These are phyloP conservation scores for Potamilus streckersoni DNA, from an alignment of 1,140 invertebrate genomes.

Conservation along the genomic window DNA sequence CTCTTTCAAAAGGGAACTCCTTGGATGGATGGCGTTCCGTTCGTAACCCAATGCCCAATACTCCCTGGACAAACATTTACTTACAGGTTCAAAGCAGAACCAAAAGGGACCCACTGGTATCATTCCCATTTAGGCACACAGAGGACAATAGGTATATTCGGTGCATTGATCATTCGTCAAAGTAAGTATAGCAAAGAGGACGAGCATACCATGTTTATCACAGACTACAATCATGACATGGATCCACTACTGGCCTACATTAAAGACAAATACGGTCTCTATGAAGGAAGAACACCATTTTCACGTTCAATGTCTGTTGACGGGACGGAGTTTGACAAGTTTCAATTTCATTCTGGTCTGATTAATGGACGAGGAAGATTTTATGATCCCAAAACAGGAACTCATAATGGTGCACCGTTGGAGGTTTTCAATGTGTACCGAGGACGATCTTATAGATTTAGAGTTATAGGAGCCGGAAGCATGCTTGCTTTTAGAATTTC, in stretches of 20 bases:
- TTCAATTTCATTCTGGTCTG: constrained; percentile 47
- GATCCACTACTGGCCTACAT: constrained; percentile 41
- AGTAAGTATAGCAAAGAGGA: constrained; percentile 16
- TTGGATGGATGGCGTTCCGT: constrained; percentile 92
- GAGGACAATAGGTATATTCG: constrained; percentile 51
- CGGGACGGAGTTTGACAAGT: constrained; percentile 38
- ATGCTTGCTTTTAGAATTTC: constrained; percentile 72
- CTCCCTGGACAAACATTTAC: constrained; percentile 85
- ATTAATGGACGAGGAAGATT: constrained; percentile 61
- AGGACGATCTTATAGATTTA: constrained; percentile 45
- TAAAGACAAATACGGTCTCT: constrained; percentile 44
- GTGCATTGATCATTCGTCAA: constrained; percentile 51
- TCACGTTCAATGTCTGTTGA: constrained; percentile 30
- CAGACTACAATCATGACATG: constrained; percentile 58
- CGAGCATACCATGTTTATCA: constrained; percentile 39
- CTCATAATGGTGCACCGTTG: constrained; percentile 51
- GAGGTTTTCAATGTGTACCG: constrained; percentile 42
- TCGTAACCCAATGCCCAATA: constrained; percentile 92
- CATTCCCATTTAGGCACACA: constrained; percentile 61
- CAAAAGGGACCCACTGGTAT: constrained; percentile 61
- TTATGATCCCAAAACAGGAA: constrained; percentile 25
- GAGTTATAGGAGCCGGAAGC: constrained; percentile 51
- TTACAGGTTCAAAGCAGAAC: constrained; percentile 75
- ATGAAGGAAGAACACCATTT: constrained; percentile 29
- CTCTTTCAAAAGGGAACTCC: constrained; percentile 84